phyloP scores from a whole-genome alignment of 1,140 invertebrate genomes.

The Rhopalosiphum padi region DNA sequence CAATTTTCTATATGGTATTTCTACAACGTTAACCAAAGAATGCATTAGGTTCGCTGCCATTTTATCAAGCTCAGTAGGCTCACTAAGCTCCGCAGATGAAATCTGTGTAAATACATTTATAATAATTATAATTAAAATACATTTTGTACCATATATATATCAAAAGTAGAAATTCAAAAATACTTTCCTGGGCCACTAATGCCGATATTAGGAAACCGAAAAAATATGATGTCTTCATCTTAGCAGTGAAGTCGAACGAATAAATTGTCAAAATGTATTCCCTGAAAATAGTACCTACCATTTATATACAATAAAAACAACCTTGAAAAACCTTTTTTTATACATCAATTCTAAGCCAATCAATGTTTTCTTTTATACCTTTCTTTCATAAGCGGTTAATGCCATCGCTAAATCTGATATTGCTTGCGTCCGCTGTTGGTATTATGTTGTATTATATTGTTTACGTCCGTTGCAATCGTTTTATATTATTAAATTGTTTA shows the following conservation, averaged over 20 bases:
- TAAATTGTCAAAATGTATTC: neutral
- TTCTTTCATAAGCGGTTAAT: neutral
- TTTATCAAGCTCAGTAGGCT: neutral
- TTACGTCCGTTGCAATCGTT: neutral
- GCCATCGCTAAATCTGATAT: neutral
- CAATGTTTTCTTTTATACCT: neutral
- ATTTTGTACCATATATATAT: neutral
- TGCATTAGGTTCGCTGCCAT: neutral
- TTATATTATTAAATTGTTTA: neutral
- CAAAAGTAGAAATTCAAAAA: neutral
- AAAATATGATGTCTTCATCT: neutral
- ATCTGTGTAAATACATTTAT: neutral
- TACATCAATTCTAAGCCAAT: neutral
- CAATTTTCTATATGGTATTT: neutral
- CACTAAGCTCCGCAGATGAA: neutral
- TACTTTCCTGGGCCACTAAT: neutral
- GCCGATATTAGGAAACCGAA: neutral
- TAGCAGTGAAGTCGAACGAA: neutral
- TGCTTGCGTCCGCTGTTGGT: neutral
- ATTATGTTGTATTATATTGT: neutral
- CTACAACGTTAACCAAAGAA: neutral
- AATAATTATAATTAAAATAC: neutral
- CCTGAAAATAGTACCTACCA: neutral
- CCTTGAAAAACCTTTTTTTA: neutral
- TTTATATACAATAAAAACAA: slow-evolving; percentile 6